phyloP scores from a whole-genome alignment of 2,797 vertebrate genomes.

The Paramormyrops hopkinsi region DNA sequence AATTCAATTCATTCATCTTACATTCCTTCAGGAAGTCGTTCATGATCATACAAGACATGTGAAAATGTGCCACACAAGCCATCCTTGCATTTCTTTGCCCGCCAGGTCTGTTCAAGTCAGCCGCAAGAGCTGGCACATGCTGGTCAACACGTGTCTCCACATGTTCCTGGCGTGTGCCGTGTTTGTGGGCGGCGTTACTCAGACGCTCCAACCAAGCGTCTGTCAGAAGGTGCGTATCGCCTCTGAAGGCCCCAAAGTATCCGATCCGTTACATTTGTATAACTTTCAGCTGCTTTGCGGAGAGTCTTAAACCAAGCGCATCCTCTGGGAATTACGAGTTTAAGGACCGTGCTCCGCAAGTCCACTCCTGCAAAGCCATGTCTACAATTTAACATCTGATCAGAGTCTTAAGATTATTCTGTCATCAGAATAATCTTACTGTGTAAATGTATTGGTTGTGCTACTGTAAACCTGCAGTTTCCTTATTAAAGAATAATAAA shows the following conservation, averaged over 20 bases:
- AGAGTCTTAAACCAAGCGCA: not conserved
- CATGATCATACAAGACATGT: not conserved
- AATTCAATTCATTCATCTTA: not conserved
- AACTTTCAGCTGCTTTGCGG: not conserved
- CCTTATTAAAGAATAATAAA: not conserved
- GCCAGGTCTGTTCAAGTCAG: slow-evolving; percentile 83
- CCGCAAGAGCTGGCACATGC: slow-evolving; percentile 95
- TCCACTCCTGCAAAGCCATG: not conserved
- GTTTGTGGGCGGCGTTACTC: slow-evolving; percentile 69
- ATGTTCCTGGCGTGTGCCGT: slow-evolving; percentile 70
- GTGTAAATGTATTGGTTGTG: not conserved
- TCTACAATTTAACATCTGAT: not conserved
- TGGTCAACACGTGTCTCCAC: slow-evolving; percentile 90
- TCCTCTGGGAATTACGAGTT: not conserved
- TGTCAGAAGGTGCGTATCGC: slow-evolving; percentile 86
- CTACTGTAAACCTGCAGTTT: not conserved
- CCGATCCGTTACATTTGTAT: not conserved
- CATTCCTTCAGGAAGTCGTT: not conserved
- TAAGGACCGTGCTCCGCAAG: not conserved
- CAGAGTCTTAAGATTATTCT: not conserved
- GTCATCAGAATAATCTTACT: not conserved
- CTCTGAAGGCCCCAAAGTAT: not conserved
- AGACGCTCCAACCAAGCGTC: slow-evolving; percentile 57
- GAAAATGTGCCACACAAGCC: not conserved
- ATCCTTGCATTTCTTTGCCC: not conserved